These are phyloP conservation scores for Heliconius cydno DNA, from an alignment of 2,888 invertebrate genomes.

Conservation along the genomic window DNA sequence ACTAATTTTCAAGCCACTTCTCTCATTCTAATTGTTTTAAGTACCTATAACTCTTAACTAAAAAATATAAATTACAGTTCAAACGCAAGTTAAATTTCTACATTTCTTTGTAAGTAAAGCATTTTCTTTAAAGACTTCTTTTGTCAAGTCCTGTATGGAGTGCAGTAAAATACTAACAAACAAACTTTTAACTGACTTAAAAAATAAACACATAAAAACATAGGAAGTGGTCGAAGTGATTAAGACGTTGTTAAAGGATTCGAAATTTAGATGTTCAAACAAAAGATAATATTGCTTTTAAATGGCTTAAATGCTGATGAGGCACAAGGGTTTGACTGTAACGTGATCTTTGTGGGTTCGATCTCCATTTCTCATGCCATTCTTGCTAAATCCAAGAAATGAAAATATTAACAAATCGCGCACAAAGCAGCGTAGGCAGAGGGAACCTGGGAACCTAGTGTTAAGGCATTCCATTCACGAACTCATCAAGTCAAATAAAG, in stretches of 20 bases:
- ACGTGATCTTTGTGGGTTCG: too few relatives aligned
- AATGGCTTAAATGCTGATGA: not conserved
- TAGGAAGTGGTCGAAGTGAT: conserved; percentile 28
- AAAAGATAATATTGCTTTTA: conserved; percentile 17
- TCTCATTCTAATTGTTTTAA: not conserved
- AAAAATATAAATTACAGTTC: not conserved
- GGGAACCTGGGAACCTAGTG: too few relatives aligned
- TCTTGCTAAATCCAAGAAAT: too few relatives aligned
- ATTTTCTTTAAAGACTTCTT: not conserved
- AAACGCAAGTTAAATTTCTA: not conserved
- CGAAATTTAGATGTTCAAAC: conserved; percentile 20
- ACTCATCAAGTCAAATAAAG: too few relatives aligned
- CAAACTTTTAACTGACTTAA: conserved; percentile 1
- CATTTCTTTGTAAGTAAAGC: not conserved
- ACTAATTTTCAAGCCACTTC: too few relatives aligned
- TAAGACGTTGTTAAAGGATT: conserved; percentile 20
- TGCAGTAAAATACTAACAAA: conserved; percentile 4
- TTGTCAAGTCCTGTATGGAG: not conserved
- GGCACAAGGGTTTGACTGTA: too few relatives aligned
- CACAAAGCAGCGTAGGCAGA: too few relatives aligned
- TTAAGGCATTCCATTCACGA: too few relatives aligned
- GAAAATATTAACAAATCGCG: too few relatives aligned
- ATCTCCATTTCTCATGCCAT: too few relatives aligned
- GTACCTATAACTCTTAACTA: not conserved
- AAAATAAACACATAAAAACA: conserved; percentile 29